These are phyloP conservation scores for Melanerpes formicivorus DNA, from an alignment of 2,113 vertebrate species.

Conservation along the genomic window DNA sequence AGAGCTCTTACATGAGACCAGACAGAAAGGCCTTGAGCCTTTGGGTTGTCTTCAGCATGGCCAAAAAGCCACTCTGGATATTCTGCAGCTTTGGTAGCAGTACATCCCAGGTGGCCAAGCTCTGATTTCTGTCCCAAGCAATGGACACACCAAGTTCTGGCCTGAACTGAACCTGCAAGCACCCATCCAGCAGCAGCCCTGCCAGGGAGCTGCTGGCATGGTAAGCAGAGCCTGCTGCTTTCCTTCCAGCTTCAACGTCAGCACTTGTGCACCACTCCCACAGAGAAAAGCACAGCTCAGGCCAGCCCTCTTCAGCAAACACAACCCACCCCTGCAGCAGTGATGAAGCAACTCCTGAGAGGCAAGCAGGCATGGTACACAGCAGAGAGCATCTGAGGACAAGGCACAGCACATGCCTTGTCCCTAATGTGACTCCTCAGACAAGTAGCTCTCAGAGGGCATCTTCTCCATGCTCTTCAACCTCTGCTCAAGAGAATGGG, in stretches of 20 bases:
- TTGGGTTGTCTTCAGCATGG: background rate
- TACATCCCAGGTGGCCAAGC: background rate
- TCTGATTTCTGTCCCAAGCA: background rate
- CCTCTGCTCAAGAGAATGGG: too few relatives aligned
- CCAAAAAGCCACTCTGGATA: background rate
- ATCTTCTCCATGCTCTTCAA: too few relatives aligned
- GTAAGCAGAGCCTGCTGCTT: background rate
- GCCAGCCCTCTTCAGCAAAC: background rate
- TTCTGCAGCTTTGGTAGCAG: background rate
- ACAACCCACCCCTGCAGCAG: background rate
- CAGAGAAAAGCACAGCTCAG: background rate
- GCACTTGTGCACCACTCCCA: background rate
- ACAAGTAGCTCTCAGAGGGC: background rate
- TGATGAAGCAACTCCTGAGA: background rate
- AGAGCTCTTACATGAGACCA: background rate
- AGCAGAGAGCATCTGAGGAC: background rate
- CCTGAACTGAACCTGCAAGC: background rate
- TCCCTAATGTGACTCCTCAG: background rate
- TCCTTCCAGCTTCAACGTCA: background rate
- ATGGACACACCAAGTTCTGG: background rate
- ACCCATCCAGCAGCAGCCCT: background rate
- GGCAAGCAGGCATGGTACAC: background rate
- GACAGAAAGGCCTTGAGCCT: background rate
- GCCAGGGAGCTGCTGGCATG: background rate
- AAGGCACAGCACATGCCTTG: background rate